Evolutionary conservation across 1,140 invertebrate genomes (phyloP).

Genomic region (Pararge aegeria): DNA sequence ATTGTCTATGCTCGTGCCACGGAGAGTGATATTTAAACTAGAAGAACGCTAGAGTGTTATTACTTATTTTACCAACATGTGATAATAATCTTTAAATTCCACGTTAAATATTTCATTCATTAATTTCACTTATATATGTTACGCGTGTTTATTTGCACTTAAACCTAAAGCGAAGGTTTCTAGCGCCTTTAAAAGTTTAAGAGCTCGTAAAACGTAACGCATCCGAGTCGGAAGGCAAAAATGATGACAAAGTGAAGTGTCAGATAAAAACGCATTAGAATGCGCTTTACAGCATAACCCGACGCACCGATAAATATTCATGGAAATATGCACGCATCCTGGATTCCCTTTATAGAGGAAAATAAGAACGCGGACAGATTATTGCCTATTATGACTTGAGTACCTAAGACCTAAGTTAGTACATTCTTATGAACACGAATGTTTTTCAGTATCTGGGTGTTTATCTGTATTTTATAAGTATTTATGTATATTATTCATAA

Average conservation of each 20-base stretch:
- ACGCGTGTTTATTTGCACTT: not conserved
- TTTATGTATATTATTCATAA: too few relatives aligned
- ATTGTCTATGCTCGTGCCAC: too few relatives aligned
- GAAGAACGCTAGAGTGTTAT: too few relatives aligned
- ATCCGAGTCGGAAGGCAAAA: constrained; percentile 23
- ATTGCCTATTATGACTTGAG: constrained; percentile 28
- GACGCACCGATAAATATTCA: constrained; percentile 71
- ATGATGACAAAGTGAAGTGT: constrained; percentile 37
- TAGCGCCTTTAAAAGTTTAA: constrained; percentile 5
- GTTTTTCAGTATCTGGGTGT: too few relatives aligned
- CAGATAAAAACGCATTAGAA: constrained; percentile 71
- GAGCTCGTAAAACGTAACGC: constrained; percentile 19
- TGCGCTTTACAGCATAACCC: constrained; percentile 57
- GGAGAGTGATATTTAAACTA: too few relatives aligned
- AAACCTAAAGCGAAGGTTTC: not conserved
- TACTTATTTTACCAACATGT: too few relatives aligned
- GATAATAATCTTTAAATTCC: too few relatives aligned
- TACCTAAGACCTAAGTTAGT: too few relatives aligned
- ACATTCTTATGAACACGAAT: too few relatives aligned
- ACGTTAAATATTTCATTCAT: too few relatives aligned
- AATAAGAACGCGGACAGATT: constrained; percentile 61
- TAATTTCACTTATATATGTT: too few relatives aligned
- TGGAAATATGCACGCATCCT: constrained; percentile 69
- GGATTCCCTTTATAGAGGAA: constrained; percentile 72
- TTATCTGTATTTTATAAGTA: too few relatives aligned